phyloP scores from a whole-genome alignment of 2,888 invertebrate genomes.

The Drosophila nr. medialis region DNA sequence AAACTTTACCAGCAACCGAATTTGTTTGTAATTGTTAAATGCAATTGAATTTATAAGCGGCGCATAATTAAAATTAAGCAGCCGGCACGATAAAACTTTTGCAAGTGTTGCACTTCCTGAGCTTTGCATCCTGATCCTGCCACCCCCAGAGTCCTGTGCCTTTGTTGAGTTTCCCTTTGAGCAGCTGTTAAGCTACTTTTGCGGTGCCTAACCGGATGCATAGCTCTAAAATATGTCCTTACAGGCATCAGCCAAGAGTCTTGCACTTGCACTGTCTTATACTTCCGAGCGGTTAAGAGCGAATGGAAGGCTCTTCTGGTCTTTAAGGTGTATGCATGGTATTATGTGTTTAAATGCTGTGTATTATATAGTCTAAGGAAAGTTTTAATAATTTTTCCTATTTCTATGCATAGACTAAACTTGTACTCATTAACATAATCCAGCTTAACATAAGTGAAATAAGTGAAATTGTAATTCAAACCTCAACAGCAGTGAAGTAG shows the following conservation, averaged over 20 bases:
- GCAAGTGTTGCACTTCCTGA: slow-evolving; percentile 68
- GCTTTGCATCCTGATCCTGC: slow-evolving; percentile 28
- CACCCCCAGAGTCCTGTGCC: slow-evolving; percentile 15
- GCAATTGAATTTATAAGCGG: slow-evolving; percentile 79
- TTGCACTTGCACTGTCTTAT: too few relatives aligned
- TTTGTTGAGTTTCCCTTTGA: slow-evolving; percentile 33
- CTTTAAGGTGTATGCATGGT: not conserved
- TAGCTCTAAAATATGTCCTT: slow-evolving; percentile 30
- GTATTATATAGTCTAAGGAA: not conserved
- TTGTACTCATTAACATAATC: not conserved
- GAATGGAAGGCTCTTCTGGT: not conserved
- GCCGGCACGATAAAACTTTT: slow-evolving; percentile 67
- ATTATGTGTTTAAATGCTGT: not conserved
- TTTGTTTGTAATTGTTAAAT: slow-evolving; percentile 76
- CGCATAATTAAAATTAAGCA: slow-evolving; percentile 78
- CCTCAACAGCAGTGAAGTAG: too few relatives aligned
- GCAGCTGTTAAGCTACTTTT: slow-evolving; percentile 40
- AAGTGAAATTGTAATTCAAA: too few relatives aligned
- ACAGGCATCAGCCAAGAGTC: not conserved
- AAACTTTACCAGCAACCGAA: slow-evolving; percentile 51
- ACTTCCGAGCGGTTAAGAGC: not conserved
- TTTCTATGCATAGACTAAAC: not conserved
- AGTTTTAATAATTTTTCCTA: not conserved
- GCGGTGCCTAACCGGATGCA: slow-evolving; percentile 37
- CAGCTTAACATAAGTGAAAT: too few relatives aligned